A percentile compares a stretch with the other conserved stretches of the same genome.
These are phyloP conservation scores for Dryococelus australis DNA, from an alignment of 2,888 invertebrate species.

Conservation along the genomic window DNA sequence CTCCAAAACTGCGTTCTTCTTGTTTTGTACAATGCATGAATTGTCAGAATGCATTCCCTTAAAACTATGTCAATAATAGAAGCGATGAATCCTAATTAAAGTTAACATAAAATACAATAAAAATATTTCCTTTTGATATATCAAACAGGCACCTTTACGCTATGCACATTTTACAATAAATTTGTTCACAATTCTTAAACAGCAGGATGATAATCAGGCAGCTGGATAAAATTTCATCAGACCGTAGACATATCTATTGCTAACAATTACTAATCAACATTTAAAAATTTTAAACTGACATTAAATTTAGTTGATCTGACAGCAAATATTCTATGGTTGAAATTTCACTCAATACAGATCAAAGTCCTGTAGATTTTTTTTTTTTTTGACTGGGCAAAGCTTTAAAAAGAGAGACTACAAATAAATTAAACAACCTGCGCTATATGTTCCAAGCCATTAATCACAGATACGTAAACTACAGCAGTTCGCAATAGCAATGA, in stretches of 20 bases:
- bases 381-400: not conserved
- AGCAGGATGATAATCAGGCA: not conserved
- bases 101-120: not conserved
- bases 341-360: not conserved
- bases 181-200: not conserved
- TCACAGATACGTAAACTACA: not conserved
- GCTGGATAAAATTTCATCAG: not conserved
- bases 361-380: not conserved
- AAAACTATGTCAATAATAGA: too few relatives aligned
- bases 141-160: not conserved
- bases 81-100: too few relatives aligned
- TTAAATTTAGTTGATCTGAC: not conserved
- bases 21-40: too few relatives aligned
- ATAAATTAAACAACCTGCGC: not conserved
- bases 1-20: too few relatives aligned
- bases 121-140: not conserved
- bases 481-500: not conserved
- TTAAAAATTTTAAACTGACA: conserved; percentile 6
- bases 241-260: not conserved
- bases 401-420: not conserved
- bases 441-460: not conserved
- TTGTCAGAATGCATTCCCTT: too few relatives aligned
- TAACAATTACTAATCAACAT: not conserved
- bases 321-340: conserved; percentile 1
- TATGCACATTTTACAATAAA: not conserved